These are phyloP conservation scores for Plecotus auritus DNA, from an alignment of 2,113 vertebrate species.

Conservation along the genomic window DNA sequence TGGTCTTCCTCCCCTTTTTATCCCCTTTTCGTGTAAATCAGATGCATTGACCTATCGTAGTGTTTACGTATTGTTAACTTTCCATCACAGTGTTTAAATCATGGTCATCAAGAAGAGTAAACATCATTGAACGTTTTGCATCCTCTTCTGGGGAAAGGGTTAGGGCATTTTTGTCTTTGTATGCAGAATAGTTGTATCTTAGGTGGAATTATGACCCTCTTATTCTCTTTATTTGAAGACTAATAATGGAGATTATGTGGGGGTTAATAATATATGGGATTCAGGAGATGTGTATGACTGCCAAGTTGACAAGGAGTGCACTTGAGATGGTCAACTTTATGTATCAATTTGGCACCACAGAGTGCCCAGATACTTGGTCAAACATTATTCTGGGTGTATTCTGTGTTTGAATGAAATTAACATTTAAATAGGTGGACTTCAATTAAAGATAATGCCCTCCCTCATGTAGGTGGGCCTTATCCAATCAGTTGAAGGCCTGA, in stretches of 20 bases:
- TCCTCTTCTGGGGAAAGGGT: background rate
- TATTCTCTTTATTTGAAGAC: background rate
- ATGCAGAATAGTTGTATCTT: background rate
- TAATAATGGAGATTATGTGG: background rate
- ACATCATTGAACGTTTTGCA: background rate
- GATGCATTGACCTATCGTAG: background rate
- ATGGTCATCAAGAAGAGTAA: background rate
- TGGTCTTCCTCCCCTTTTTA: background rate
- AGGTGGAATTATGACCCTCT: background rate
- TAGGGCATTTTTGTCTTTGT: background rate
- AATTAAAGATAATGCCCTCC: background rate
- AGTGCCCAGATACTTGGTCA: background rate
- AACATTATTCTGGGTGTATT: background rate
- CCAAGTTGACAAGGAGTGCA: background rate
- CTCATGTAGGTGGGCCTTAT: background rate
- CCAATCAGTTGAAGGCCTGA: background rate
- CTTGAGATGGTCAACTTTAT: background rate
- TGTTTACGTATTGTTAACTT: background rate
- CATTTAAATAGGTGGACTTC: background rate
- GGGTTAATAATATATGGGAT: background rate
- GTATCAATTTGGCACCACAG: background rate
- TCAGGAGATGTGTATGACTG: background rate
- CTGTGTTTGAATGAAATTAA: background rate
- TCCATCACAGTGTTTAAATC: background rate
- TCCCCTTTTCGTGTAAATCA: background rate